phyloP scores from a whole-genome alignment of 2,888 invertebrate genomes.

The Lacanobia oleracea region DNA sequence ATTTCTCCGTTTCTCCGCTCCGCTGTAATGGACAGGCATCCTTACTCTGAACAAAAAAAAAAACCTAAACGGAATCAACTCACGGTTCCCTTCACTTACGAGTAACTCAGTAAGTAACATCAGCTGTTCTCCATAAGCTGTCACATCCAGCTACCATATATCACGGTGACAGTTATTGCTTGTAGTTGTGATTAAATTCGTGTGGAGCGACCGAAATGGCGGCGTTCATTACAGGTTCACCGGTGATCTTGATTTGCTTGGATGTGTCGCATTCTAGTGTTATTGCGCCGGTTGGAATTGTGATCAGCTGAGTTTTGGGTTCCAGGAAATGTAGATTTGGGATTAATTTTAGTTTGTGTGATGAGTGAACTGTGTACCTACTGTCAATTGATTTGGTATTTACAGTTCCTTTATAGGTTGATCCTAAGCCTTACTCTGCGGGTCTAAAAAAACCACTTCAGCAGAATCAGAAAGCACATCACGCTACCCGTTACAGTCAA shows the following conservation, averaged over 20 bases:
- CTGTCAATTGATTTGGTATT: too few species aligned
- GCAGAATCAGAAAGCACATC: too few species aligned
- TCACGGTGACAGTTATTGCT: conserved; percentile 57
- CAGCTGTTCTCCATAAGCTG: conserved; percentile 23
- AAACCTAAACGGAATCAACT: not conserved
- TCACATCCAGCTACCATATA: conserved; percentile 37
- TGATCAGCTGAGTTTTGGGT: not conserved
- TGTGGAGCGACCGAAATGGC: conserved; percentile 49
- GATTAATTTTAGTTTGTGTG: not conserved
- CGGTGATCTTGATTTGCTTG: conserved; percentile 58
- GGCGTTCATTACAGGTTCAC: conserved; percentile 56
- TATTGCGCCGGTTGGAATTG: not conserved
- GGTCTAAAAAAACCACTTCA: too few species aligned
- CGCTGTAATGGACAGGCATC: too few species aligned
- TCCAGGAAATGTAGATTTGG: not conserved
- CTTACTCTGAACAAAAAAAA: too few species aligned
- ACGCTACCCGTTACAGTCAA: too few species aligned
- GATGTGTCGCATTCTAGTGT: conserved; percentile 22
- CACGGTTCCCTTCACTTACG: not conserved
- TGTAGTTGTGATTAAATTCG: conserved; percentile 58
- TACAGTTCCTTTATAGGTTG: too few species aligned
- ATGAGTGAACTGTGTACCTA: not conserved
- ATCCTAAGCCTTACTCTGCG: too few species aligned
- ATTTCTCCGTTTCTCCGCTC: too few species aligned
- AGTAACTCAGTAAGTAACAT: not conserved